Base-by-base conservation (phyloP, 1,140 invertebrate genomes). In the Drosophila micromelanica region DNA sequence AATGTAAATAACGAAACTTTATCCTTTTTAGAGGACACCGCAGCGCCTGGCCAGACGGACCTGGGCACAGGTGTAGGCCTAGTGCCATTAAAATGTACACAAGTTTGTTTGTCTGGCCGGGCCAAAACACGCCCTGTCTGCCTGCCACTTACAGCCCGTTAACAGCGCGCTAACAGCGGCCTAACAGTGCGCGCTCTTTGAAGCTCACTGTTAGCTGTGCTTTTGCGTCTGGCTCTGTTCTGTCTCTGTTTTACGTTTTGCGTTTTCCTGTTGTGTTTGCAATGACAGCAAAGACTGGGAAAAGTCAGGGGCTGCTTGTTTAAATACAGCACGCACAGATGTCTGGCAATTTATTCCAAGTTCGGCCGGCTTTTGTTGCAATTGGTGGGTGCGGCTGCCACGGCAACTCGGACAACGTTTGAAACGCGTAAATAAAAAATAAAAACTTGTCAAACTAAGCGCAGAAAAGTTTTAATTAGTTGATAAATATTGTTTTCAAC, bases 271-370 rank as follows among this genome's bases (percentile, higher is more conserved):
- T 54, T 78, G 77, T 54, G 12, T 81, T 85, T 82, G 82, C 78
- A 63, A 46, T 59, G 64, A 42, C 75, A 85, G 62, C 45, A 64
- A 64, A 63, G 49, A 62, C 43, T 17, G 40, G n/a, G 63, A 67
- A 78, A 82, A 65, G 67, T 30, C 76, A 45, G 27, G 42, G 59
- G 73, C 71, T 75, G 43, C 46, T 68, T 78, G 68, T 89, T 87
- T 87, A 87, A 87, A 87, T 87, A 87, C 82, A 67, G 82, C 68
- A 73, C 78, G 82, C 79, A 82, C 84, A 56, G 82, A 62, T 75
- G 78, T 87, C 68, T 87, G 78, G 63, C 84, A 82, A 82, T 82
- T 87, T 87, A 87, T 89, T 87, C 84, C 75, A 82, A 89, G 82
- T 89, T 89, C 72, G 78, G 79, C 82, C 82, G 82, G 82, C 82